Evolutionary conservation across 1,140 invertebrate genomes (phyloP), one percentile per base, ranked within the genome.

Genomic region (Drosophila obscura): DNA sequence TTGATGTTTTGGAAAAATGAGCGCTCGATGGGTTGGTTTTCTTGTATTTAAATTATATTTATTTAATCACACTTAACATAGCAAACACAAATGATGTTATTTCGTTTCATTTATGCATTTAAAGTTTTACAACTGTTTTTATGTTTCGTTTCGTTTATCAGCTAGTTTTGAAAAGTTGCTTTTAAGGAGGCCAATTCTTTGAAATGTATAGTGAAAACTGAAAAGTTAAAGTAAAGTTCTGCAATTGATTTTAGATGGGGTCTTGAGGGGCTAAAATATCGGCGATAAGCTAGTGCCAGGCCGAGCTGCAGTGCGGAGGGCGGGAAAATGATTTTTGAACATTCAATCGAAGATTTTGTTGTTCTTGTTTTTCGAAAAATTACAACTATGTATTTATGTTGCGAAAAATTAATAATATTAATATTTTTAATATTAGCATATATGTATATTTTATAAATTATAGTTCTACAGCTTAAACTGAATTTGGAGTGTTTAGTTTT

Each of bases 361-460:
- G 48, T 65, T 60, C 48, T 65, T 61, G 35, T 56, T 77, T 62
- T 19, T 74, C 73, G 77, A 62, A 73, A 65, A 80, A 75, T 81
- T 77, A 88, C 75, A 87, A 88, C 83, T 88, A 88, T 82, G 41
- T 87, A 82, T 88, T 87, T 88, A 82, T 72, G 82, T 88, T 82
- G 83, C 71, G 80, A 75, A 88, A 81, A 87, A 82, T 82, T 87
- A 87, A 87, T 85, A 87, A 85, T 87, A 87, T 87, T 87, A 87
- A 87, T 87, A 82, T 87, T 82, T 85, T 87, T 85, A 85, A 85
- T 85, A 85, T 85, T 85, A 85, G 78, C 82, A 85, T 85, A 75
- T 82, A 85, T 87, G 77, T 87, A 87, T 88, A 88, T 77, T 77
- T 88, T 87, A 88, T 87, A 82, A 88, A 87, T 87, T 88, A 87